Evolutionary conservation across 1,140 invertebrate genomes (phyloP).

Genomic region (Cydia splendana): DNA sequence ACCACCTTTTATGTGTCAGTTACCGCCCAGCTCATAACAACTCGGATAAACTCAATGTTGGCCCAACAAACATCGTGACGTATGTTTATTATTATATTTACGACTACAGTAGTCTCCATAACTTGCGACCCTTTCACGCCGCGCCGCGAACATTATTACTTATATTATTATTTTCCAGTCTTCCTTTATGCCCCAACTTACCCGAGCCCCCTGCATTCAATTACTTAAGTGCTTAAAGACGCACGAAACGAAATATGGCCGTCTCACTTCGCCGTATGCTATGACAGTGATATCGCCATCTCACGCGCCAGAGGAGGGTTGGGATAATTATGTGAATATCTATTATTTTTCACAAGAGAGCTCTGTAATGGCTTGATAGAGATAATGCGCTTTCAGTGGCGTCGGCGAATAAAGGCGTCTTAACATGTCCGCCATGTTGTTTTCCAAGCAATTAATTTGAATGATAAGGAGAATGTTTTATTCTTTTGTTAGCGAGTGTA

Average conservation of each 20-base stretch:
- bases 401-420: slow-evolving; percentile 57
- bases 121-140: slow-evolving; percentile 52
- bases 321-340: slow-evolving; percentile 72
- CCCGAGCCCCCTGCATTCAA: slow-evolving; percentile 67
- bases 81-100: slow-evolving; percentile 69
- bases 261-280: slow-evolving; percentile 49
- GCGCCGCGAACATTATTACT: slow-evolving; percentile 57
- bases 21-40: slow-evolving; percentile 26
- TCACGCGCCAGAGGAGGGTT: slow-evolving; percentile 52
- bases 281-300: slow-evolving; percentile 33
- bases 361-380: slow-evolving; percentile 63
- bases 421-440: slow-evolving; percentile 61
- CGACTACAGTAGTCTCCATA: slow-evolving; percentile 52
- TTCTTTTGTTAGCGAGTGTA: slow-evolving; percentile 23
- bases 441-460: slow-evolving; percentile 61
- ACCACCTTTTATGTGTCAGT: slow-evolving; percentile 5
- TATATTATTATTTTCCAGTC: slow-evolving; percentile 71
- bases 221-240: slow-evolving; percentile 74
- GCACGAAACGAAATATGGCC: slow-evolving; percentile 48
- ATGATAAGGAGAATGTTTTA: slow-evolving; percentile 45
- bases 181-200: slow-evolving; percentile 64
- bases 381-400: slow-evolving; percentile 66
- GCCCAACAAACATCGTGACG: slow-evolving; percentile 46
- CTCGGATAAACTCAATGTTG: slow-evolving; percentile 16
- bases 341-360: slow-evolving; percentile 71